These are phyloP conservation scores for Agapostemon virescens DNA, from an alignment of 2,888 invertebrate genomes.

Conservation along the genomic window DNA sequence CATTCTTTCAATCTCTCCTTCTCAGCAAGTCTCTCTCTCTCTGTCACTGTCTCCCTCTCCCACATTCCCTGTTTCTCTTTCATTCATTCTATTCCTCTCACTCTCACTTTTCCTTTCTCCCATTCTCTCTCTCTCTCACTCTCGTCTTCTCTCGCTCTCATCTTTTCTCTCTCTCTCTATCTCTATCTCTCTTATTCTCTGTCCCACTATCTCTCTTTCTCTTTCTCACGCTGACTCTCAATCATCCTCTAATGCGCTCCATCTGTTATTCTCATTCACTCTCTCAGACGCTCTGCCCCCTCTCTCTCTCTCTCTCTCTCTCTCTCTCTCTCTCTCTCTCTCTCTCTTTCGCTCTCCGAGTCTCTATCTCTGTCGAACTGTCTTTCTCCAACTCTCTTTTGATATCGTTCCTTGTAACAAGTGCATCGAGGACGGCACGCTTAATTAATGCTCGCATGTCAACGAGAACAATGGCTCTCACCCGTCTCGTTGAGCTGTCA, in stretches of 20 bases:
- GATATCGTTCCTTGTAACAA: neutral
- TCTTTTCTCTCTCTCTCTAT: too few species aligned
- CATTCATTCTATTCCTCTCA: too few species aligned
- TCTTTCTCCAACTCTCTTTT: neutral
- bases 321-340: neutral
- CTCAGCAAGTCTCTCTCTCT: too few species aligned
- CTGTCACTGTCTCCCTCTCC: too few species aligned
- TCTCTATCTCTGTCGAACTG: neutral
- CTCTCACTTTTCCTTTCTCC: too few species aligned
- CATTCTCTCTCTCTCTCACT: too few species aligned
- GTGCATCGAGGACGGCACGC: conserved; percentile 28
- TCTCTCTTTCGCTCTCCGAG: neutral
- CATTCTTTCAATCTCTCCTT: too few species aligned
- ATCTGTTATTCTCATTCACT: neutral
- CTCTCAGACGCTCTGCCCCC: too few species aligned
- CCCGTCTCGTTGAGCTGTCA: conserved; percentile 28
- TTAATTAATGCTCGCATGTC: conserved; percentile 39
- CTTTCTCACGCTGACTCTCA: neutral
- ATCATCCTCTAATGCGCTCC: too few species aligned
- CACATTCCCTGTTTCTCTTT: too few species aligned
- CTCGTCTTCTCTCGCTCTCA: too few species aligned
- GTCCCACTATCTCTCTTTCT: neutral
- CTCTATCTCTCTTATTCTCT: too few species aligned
- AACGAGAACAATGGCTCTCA: conserved; percentile 27
- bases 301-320: neutral